phyloP scores from a whole-genome alignment of 2,797 vertebrate species.

The Oreortyx pictus region DNA sequence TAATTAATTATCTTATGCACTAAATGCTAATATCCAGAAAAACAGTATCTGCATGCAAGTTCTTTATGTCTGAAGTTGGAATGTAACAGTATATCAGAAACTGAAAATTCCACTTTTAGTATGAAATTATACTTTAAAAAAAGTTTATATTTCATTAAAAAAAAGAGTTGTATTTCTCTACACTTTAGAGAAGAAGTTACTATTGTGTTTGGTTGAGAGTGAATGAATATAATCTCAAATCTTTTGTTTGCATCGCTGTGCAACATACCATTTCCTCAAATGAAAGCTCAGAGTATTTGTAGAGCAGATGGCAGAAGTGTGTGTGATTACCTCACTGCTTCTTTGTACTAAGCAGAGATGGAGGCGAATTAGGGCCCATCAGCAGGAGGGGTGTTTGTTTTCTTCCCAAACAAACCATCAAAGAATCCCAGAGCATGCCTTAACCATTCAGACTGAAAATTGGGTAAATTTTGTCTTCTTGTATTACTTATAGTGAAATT shows the following conservation, averaged over 20 bases:
- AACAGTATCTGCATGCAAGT: background rate
- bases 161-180: slow-evolving; percentile 23
- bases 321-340: slow-evolving; percentile 48
- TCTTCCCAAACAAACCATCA: slow-evolving; percentile 24
- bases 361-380: slow-evolving; percentile 49
- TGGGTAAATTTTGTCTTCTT: background rate
- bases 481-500: background rate
- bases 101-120: background rate
- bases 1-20: background rate
- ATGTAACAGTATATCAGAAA: background rate
- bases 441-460: slow-evolving; percentile 57
- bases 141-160: slow-evolving; percentile 49
- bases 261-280: slow-evolving; percentile 57
- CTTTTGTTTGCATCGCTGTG: slow-evolving; percentile 54
- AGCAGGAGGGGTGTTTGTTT: slow-evolving; percentile 25
- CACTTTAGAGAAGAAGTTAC: slow-evolving; percentile 31
- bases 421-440: slow-evolving; percentile 12
- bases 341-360: slow-evolving; percentile 46
- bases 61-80: background rate
- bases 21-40: background rate
- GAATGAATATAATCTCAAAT: slow-evolving; percentile 31
- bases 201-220: slow-evolving; percentile 43
- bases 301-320: slow-evolving; percentile 27
- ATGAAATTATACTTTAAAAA: slow-evolving; percentile 8
- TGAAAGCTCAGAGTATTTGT: slow-evolving; percentile 24